phyloP scores from a whole-genome alignment of 1,140 invertebrate species.

The Hirudo medicinalis region DNA sequence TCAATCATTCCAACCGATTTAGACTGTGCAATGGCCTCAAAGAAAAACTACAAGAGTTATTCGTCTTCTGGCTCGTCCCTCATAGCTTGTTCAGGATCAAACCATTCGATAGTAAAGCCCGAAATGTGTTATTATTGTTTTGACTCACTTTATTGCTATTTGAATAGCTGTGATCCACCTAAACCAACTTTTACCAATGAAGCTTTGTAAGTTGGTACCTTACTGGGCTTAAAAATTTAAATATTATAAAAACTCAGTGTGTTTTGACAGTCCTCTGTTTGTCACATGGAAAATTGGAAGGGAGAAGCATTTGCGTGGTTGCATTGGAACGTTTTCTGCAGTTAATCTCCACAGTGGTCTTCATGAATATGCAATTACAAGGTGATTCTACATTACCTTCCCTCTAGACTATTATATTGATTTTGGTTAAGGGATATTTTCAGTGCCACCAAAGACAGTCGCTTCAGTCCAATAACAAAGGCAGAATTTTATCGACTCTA shows the following conservation, averaged over 20 bases:
- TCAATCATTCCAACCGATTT: too few species aligned
- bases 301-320: constrained; percentile 53
- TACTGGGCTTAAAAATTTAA: background rate
- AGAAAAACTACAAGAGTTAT: background rate
- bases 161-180: constrained; percentile 78
- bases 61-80: constrained; percentile 1
- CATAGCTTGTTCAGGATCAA: background rate
- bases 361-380: constrained; percentile 86
- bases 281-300: constrained; percentile 96
- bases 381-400: constrained; percentile 40
- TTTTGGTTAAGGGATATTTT: constrained; percentile 6
- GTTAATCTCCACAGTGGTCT: constrained; percentile 83
- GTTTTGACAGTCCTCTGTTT: constrained; percentile 74
- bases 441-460: constrained; percentile 91
- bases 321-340: constrained; percentile 50
- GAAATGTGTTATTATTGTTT: constrained; percentile 98
- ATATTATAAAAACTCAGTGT: background rate
- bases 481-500: constrained; percentile 83
- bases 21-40: too few species aligned
- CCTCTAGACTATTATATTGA: background rate
- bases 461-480: constrained; percentile 84
- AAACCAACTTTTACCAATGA: constrained; percentile 82
- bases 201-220: constrained; percentile 61
- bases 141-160: constrained; percentile 83
- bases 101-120: constrained; percentile 57